phyloP scores from a whole-genome alignment of 2,113 vertebrate genomes.

The Campylorhamphus procurvoides region DNA sequence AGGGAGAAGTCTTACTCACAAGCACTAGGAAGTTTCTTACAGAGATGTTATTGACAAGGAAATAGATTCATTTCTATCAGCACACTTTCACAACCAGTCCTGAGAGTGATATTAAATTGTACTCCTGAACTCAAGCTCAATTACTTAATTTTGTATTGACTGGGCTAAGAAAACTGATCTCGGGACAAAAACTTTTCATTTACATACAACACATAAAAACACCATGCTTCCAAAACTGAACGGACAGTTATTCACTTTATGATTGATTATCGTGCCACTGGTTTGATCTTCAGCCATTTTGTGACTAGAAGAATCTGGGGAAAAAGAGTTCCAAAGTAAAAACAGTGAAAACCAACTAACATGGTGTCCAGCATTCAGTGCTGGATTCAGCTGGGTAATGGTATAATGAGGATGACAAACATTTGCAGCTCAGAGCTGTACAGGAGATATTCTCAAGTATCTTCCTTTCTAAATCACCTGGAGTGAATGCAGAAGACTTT shows the following conservation, averaged over 20 bases:
- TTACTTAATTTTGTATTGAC: neutral
- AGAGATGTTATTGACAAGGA: neutral
- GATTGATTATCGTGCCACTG: neutral
- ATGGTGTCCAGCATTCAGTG: neutral
- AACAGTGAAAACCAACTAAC: neutral
- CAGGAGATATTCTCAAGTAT: neutral
- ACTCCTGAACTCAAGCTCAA: neutral
- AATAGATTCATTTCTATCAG: neutral
- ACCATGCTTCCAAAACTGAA: neutral
- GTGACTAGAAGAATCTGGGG: neutral
- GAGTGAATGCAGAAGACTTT: neutral
- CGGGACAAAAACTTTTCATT: neutral
- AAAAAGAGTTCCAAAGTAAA: neutral
- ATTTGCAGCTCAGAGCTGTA: neutral
- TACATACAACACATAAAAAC: accelerated
- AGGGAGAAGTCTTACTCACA: neutral
- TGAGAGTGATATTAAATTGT: neutral
- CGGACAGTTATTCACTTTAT: neutral
- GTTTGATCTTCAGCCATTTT: neutral
- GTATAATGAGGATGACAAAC: neutral
- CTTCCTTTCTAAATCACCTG: neutral
- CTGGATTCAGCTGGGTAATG: neutral
- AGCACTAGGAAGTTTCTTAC: neutral
- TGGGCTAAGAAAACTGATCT: neutral
- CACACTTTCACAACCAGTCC: neutral